Evolutionary conservation across 2,797 vertebrate genomes (phyloP), one percentile per base, ranked within the genome.

Genomic region (Coranthus polyacanthus): DNA sequence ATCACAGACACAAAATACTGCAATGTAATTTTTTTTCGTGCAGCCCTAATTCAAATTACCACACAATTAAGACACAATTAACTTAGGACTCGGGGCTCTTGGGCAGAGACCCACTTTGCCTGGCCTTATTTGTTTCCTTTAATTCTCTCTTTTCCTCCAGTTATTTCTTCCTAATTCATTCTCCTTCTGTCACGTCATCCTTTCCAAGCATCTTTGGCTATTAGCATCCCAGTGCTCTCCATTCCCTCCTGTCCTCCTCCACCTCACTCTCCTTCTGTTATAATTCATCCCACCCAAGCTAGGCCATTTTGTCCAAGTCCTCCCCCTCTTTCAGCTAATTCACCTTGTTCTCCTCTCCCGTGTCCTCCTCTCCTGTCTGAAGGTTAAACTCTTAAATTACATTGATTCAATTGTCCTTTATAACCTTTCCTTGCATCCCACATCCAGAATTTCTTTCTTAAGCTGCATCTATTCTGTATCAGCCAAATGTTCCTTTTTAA

Each of bases 311-410:
- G 37, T 51, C 44, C 66, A 49, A 36, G 12, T 51, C 52, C 46
- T 59, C 34, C 17, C 16, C 59, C 44, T 50, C 16, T 44, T 53
- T 24, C 13, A 16, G 60, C 52, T 58, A 53, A 61, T 64, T 52
- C 59, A 34, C 64, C 43, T 42, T 52, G 21, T 2, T 51, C 46
- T 46, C 32, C 46, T 61, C 32, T 26, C 44, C 44, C 20, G 16
- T 51, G 6, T 71, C 62, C 52, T 56, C 8, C 37, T 62, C 53
- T 66, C 20, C 53, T 53, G 58, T 72, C 69, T 83, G 65, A 82
- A 77, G 67, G 68, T 82, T 62, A 85, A 51, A 72, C 26, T 61
- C 42, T 45, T 24, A 51, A 29, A 58, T 70, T 9, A 24, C 66
- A 41, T 45, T 46, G 17, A 60, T 69, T 75, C 15, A 36, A 65